Evolutionary conservation across 2,113 vertebrate genomes (phyloP), one percentile per base, ranked within the genome.

Genomic region (Ptilorrhoa leucosticta): DNA sequence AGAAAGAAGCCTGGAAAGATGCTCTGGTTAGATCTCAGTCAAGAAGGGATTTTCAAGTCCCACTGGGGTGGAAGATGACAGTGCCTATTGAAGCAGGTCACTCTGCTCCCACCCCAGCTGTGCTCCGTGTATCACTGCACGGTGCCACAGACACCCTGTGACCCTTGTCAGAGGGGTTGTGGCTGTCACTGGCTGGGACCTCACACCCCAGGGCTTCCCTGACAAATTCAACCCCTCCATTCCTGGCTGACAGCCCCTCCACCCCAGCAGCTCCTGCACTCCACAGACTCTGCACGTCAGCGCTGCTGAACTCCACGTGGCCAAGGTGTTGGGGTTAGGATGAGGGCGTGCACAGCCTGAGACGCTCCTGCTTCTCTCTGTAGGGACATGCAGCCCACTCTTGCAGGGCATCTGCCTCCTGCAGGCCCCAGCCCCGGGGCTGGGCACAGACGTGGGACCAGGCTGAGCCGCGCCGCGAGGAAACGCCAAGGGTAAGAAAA

Each of bases 261-360:
- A 27, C 21, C 58, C 77, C 87, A 64, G 68, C 39, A 90, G 48
- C 75, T 48, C 39, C 69, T 39, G 31, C 66, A 7, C 42, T 50
- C 26, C 40, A 13, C 19, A 11, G n/a, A 44, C 20, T 1, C 54
- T 39, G n/a, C 31, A 2, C 0, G 6, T 10, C 61, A 63, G 61
- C 0, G 0, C 65, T 44, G 75, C 48, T 3, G 6, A 23, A 28
- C 37, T 48, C 89, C 54, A 26, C 39, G 3, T 56, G 53, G 40
- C 57, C 53, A 5, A 39, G 61, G 35, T 12, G 12, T 2, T 79
- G 70, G 57, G 66, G 58, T 57, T 61, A 20, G 45, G 64, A 22
- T 1, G 8, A 42, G 44, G 33, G 5, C 61, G 72, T 45, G 24
- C 78, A n/a, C 28, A 82, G 65, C 27, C 69, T 19, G 42, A 78